phyloP scores from a whole-genome alignment of 2,797 vertebrate genomes.

The Danio aesculapii region DNA sequence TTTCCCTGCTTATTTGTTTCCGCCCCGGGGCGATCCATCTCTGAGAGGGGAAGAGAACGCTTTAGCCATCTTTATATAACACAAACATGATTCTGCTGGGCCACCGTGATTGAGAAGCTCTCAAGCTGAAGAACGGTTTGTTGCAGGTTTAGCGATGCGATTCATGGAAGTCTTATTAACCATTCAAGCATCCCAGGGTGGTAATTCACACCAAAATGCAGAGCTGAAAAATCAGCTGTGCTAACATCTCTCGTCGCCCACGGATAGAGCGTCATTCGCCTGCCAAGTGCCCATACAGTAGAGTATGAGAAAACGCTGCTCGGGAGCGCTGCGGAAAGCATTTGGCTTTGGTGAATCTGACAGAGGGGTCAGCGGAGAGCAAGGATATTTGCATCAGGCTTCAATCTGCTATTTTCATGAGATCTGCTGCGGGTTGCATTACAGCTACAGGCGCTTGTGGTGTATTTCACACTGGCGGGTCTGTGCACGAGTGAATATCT shows the following conservation, averaged over 20 bases:
- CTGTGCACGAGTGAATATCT: conserved; percentile 14
- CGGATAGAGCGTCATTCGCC: conserved; percentile 53
- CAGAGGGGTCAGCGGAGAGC: conserved; percentile 60
- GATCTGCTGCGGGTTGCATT: conserved; percentile 43
- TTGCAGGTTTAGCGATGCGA: conserved; percentile 53
- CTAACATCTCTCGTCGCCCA: conserved; percentile 62
- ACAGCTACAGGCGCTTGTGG: conserved; percentile 50
- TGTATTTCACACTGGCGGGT: conserved; percentile 14
- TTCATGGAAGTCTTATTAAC: conserved; percentile 64
- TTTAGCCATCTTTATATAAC: conserved; percentile 52
- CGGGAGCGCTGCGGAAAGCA: conserved; percentile 49
- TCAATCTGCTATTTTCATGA: conserved; percentile 56
- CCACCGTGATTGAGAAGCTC: conserved; percentile 23
- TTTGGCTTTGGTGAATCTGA: conserved; percentile 58
- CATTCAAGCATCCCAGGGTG: conserved; percentile 57
- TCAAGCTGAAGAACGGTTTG: conserved; percentile 30
- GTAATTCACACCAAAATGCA: conserved; percentile 56
- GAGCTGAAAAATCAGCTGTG: conserved; percentile 63
- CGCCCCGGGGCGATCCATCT: conserved; percentile 74
- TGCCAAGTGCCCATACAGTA: conserved; percentile 62
- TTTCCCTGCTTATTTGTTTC: conserved; percentile 47
- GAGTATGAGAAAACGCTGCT: conserved; percentile 57
- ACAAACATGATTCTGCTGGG: conserved; percentile 41
- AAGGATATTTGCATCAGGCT: conserved; percentile 60
- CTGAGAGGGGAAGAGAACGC: neutral